Evolutionary conservation across 2,888 invertebrate species (phyloP).

Genomic region (Conomelus anceps): DNA sequence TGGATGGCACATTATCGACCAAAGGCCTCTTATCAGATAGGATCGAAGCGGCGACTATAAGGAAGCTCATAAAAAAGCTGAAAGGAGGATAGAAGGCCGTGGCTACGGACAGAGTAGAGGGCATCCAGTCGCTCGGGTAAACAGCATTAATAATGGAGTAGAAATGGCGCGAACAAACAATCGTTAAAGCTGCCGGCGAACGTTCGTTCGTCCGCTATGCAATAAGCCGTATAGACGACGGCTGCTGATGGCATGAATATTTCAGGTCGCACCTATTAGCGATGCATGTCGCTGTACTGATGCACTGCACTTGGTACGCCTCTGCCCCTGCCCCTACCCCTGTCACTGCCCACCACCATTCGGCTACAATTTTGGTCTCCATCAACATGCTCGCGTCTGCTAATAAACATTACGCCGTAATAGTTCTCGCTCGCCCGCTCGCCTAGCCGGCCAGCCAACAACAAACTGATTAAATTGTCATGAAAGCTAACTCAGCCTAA

Average conservation of each 20-base stretch:
- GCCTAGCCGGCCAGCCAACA: too few relatives aligned
- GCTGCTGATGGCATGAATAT: not conserved
- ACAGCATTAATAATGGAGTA: not conserved
- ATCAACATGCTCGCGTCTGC: not conserved
- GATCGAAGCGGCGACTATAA: not conserved
- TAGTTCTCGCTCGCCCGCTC: not conserved
- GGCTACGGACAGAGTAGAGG: not conserved
- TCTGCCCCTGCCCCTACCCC: too few relatives aligned
- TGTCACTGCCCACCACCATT: too few relatives aligned
- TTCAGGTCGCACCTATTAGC: not conserved
- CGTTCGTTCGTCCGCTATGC: not conserved
- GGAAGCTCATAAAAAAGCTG: not conserved
- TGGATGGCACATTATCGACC: not conserved
- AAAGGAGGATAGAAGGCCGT: not conserved
- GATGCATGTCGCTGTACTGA: not conserved
- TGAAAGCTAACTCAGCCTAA: not conserved
- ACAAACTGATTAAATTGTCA: not conserved
- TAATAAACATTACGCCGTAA: not conserved
- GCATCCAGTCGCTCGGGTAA: not conserved
- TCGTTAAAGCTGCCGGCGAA: not conserved
- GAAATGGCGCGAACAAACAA: not conserved
- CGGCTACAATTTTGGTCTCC: too few relatives aligned
- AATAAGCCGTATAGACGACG: not conserved
- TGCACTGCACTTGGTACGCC: not conserved
- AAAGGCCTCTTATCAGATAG: not conserved